Evolutionary conservation across 2,113 vertebrate species (phyloP).

Genomic region (Vulpes vulpes): DNA sequence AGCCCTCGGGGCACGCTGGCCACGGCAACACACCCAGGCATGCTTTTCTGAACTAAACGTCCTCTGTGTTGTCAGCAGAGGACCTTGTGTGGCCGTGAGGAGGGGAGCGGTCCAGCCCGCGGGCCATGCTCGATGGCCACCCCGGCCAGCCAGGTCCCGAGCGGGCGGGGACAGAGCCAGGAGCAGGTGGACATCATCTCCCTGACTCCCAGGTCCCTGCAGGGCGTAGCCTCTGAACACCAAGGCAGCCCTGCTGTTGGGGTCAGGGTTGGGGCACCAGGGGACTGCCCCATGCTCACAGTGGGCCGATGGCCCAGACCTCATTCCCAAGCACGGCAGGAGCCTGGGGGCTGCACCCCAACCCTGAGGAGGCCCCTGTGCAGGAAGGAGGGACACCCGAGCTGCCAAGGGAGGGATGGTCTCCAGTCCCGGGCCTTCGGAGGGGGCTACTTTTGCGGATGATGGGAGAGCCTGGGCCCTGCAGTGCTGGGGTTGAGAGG

Average conservation of each 20-base stretch:
- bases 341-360: neutral
- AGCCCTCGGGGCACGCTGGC: rapidly evolving
- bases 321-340: too few species aligned
- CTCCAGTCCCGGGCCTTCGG: neutral
- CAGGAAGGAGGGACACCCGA: neutral
- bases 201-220: too few species aligned
- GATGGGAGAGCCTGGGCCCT: neutral
- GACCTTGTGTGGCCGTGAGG: rapidly evolving
- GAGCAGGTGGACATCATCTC: neutral
- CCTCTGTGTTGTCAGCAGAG: neutral
- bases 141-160: neutral
- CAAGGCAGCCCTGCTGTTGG: neutral
- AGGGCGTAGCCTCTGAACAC: neutral
- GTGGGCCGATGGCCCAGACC: too few species aligned
- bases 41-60: neutral
- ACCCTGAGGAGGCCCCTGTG: neutral
- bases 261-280: neutral
- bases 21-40: rapidly evolving
- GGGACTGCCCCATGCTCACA: neutral
- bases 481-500: neutral
- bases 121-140: rapidly evolving
- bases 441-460: neutral
- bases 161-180: rapidly evolving
- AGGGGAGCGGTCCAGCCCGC: neutral
- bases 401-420: neutral